Percentiles rank a stretch among this genome's conserved stretches.
Evolutionary conservation across 2,888 invertebrate genomes (phyloP).

Genomic region (Lottia gigantea): DNA sequence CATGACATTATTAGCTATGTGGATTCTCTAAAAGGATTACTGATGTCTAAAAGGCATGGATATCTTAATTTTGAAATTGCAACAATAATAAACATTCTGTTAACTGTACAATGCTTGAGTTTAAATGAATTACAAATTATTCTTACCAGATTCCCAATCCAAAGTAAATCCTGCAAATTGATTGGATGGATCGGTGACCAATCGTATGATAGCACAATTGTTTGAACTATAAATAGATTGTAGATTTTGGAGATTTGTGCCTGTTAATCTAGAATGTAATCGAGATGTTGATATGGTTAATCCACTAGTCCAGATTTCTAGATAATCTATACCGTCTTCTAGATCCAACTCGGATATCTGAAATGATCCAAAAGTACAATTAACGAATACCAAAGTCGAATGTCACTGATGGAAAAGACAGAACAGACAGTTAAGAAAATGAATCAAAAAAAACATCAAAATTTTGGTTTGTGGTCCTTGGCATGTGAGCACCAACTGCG

Average conservation of each 20-base stretch:
- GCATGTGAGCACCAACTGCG: neutral
- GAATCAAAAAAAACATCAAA: neutral
- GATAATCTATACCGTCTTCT: conserved; percentile 40
- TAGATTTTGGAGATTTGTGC: conserved; percentile 21
- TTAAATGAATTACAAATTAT: no score
- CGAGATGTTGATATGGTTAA: conserved; percentile 29
- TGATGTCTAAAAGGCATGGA: no score
- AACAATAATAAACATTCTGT: no score
- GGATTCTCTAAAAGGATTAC: no score
- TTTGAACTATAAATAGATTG: conserved; percentile 37
- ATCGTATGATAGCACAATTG: conserved; percentile 41
- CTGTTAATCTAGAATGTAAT: conserved; percentile 37
- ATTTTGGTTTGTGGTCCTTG: neutral
- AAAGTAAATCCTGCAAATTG: conserved; percentile 37
- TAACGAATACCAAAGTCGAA: neutral
- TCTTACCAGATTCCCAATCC: conserved; percentile 43
- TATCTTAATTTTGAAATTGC: no score
- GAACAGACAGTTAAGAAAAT: neutral
- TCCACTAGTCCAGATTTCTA: conserved; percentile 47
- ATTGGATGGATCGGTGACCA: conserved; percentile 39
- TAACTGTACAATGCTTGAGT: no score
- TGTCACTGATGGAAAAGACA: no score
- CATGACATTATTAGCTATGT: no score
- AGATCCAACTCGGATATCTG: conserved; percentile 40
- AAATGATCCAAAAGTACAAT: conserved; percentile 9